Evolutionary conservation across 2,888 invertebrate species (phyloP), one percentile per base, ranked within the genome.

Genomic region (Drosophila diplacantha): DNA sequence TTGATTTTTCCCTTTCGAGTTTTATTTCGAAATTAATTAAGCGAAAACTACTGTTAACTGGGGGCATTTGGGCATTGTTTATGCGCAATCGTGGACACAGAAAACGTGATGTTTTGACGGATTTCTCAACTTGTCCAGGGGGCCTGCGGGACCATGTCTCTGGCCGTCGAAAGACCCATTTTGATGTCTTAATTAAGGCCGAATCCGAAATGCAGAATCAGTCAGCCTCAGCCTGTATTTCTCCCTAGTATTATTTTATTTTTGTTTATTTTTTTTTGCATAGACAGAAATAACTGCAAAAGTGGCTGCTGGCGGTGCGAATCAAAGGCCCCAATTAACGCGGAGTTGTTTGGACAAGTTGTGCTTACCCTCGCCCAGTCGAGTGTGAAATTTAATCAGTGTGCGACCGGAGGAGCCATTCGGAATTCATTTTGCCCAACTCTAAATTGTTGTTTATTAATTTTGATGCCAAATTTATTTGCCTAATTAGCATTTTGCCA

Each of bases 331-430:
- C 66, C 64, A 80, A 78, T 81, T 71, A 72, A 71, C 61, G 57
- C 58, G 67, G 67, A 72, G 64, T 51, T 82, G 63, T 76, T 76
- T 77, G 63, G 68, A 74, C 71, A 78, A 69, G 37, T 46, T 34
- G 50, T 69, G 46, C 50, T 69, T 57, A 47, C 37, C 32, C 51
- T 51, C 56, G 44, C 52, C 32, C 49, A 70, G 32, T 65, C 22
- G 57, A 76, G 81, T 78, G 79, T 81, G 80, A 81, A 83, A 81
- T 79, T 70, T 71, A 83, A 81, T 81, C 81, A 75, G 67, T 83
- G 80, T 83, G 83, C 69, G 80, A 81, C 65, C 74, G 24, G 35
- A 34, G 59, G 32, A 65, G 31, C 37, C 50, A 64, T 63, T 70
- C 22, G 12, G 52, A 44, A 74, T 71, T 76, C 58, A 58, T 61